Evolutionary conservation across 2,797 vertebrate species (phyloP), one percentile per base, ranked within the genome.

Genomic region (Myotis daubentonii): DNA sequence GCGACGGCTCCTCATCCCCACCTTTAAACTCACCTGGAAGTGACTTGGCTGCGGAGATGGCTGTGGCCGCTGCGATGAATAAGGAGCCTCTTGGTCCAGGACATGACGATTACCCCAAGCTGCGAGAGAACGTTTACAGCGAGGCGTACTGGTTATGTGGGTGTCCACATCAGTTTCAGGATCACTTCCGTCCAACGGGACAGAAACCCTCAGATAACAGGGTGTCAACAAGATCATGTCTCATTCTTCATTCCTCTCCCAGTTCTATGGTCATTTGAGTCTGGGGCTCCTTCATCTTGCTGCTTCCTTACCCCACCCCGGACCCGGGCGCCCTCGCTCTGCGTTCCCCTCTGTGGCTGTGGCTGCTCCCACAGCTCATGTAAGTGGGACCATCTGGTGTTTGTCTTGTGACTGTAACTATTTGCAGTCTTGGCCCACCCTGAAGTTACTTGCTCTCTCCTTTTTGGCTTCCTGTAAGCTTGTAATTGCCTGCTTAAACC

Each of bases 301-400:
- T 4, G 1, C 13, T 17, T 30, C 41, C 2, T 7, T 13, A 17
- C 22, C 7, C 23, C 10, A 1, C 16, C 16, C 30, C 0, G 0
- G 41, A 9, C 44, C 23, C 16, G 11, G 25, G 22, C 13, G 8
- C 3, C 30, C 1, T 25, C n/a, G 1, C 47, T 44, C n/a, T 8
- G 22, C 19, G 3, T 44, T 12, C 6, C 11, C 28, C 12, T 65
- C 81, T 15, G 3, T 65, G 91, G 36, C 38, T n/a, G 22, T 33
- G 44, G 30, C 53, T 74, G 1, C 16, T 71, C 20, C 20, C 41
- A 44, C 41, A 4, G 53, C 38, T 30, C 51, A 6, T 16, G 0
- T 23, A 38, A 36, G 28, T 33, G 71, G 65, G 47, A 13, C 57
- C 33, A 2, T 16, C 41, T 2, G 7, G 36, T 9, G 3, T 47